Evolutionary conservation across 2,888 invertebrate species (phyloP).

Genomic region (Pseudococcus jackbeardsleyi): DNA sequence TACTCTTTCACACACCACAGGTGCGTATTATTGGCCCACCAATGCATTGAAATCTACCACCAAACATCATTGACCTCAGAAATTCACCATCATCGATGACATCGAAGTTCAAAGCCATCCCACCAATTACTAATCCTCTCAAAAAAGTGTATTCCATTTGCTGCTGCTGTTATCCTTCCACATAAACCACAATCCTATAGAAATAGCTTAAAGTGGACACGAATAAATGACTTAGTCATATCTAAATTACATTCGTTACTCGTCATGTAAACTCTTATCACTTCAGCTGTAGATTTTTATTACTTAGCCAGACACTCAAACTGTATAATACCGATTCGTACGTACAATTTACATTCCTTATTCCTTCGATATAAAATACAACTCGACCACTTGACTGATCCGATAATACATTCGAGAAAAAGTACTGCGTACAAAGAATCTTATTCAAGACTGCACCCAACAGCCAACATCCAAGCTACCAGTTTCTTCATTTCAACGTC

Average conservation of each 20-base stretch:
- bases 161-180: background rate
- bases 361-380: background rate
- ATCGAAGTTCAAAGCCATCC: background rate
- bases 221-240: background rate
- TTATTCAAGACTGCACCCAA: background rate
- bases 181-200: background rate
- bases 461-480: background rate
- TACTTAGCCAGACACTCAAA: background rate
- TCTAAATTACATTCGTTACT: conserved; percentile 10
- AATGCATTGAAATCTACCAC: background rate
- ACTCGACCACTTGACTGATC: background rate
- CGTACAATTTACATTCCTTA: background rate
- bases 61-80: background rate
- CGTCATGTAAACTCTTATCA: conserved; percentile 2
- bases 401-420: background rate
- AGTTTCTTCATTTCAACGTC: background rate
- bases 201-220: background rate
- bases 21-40: background rate
- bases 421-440: background rate
- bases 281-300: background rate
- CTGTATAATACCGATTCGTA: background rate
- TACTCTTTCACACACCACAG: background rate
- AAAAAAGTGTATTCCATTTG: background rate
- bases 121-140: background rate
- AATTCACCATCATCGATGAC: background rate